Percentiles rank a stretch among this genome's conserved stretches.
These are phyloP conservation scores for Metalampra italica DNA, from an alignment of 2,888 invertebrate genomes.

Conservation along the genomic window DNA sequence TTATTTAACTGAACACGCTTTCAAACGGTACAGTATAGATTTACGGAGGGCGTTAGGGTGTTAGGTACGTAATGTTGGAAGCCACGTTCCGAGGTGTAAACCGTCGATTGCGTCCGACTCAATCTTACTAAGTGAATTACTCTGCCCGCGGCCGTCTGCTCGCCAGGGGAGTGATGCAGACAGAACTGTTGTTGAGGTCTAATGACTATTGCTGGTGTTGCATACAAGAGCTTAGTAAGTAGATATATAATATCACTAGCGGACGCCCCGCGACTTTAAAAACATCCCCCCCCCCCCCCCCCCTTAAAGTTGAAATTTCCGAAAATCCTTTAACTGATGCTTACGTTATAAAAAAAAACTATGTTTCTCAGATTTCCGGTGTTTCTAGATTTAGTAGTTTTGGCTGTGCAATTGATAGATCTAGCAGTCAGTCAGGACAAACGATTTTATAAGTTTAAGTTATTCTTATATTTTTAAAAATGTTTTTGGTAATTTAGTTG, in stretches of 20 bases:
- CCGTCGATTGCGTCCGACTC: constrained; percentile 40
- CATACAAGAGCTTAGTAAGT: not conserved
- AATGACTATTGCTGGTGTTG: constrained; percentile 1
- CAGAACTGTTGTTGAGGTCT: constrained; percentile 3
- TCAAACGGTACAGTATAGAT: constrained; percentile 10
- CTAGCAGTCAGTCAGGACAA: too few species aligned
- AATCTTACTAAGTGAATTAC: constrained; percentile 64
- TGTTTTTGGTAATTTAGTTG: too few species aligned
- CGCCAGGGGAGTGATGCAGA: constrained; percentile 10
- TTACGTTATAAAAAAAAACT: too few species aligned
- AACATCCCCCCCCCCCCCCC: too few species aligned
- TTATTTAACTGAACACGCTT: not conserved
- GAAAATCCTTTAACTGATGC: too few species aligned
- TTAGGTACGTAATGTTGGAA: constrained; percentile 11
- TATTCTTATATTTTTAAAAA: too few species aligned
- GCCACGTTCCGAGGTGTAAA: constrained; percentile 50
- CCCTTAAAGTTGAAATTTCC: too few species aligned
- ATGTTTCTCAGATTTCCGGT: too few species aligned
- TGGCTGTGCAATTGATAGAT: too few species aligned
- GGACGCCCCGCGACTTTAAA: too few species aligned
- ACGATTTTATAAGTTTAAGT: too few species aligned
- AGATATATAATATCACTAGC: not conserved
- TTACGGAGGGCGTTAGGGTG: constrained; percentile 23
- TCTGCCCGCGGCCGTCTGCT: constrained; percentile 14
- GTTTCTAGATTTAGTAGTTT: too few species aligned